Evolutionary conservation across 1,140 invertebrate genomes (phyloP), one percentile per base, ranked within the genome.

Genomic region (Drosophila saltans): DNA sequence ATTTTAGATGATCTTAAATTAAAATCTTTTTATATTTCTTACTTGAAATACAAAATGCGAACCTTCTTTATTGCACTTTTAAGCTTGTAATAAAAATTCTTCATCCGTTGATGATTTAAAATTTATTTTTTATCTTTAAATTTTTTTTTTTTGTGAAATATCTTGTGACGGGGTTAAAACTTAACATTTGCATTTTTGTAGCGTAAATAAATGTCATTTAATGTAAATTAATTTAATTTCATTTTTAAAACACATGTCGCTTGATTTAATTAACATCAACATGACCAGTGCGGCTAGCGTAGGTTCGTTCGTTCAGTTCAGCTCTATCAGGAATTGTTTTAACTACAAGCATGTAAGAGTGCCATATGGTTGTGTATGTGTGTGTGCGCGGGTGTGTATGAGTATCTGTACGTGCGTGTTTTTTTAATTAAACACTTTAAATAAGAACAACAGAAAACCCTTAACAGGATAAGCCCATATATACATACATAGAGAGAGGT

Each of bases 181-280:
- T 24, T 41, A 26, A 41, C 3, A 43, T 61, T 61, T 26, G 10
- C 40, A 61, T 41, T 43, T 61, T 52, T 52, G 45, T 52, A 52
- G 45, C 45, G 45, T 8, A 52, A 26, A 52, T 52, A 52, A 52
- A 52, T 83, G 66, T 64, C 24, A 65, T 79, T 78, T 63, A 52
- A 52, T 52, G 45, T 52, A 52, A 45, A 61, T 83, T 83, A 80
- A 83, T 86, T 88, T 78, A 80, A 80, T 86, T 88, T 30, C 2
- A 43, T 88, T 76, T 86, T 82, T 79, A 70, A 88, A 88, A 86
- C 82, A 86, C 76, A 83, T 86, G 82, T 86, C 76, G 83, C 84
- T 86, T 83, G 84, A 89, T 88, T 88, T 88, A 88, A 88, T 88
- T 88, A 88, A 88, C 83, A 52, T 88, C 66, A 56, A 83, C 83